phyloP scores from a whole-genome alignment of 2,888 invertebrate species.

The Folsomia manolachei region DNA sequence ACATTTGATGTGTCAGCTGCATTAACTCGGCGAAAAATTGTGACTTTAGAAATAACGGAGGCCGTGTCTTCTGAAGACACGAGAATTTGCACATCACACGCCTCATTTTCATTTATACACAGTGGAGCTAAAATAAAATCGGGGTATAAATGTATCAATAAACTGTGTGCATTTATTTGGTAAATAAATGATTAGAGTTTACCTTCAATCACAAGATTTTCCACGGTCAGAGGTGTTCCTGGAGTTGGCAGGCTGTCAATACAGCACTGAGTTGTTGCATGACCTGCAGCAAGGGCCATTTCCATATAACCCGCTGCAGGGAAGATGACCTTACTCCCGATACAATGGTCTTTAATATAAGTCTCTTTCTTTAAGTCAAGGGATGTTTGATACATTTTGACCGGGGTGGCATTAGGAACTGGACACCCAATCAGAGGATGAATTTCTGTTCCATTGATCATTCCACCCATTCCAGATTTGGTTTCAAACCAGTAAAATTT shows the following conservation, averaged over 20 bases:
- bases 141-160: too few relatives aligned
- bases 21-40: slow-evolving; percentile 2
- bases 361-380: slow-evolving; percentile 1
- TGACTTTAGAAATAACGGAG: slow-evolving; percentile 6
- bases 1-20: neutral
- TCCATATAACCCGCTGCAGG: slow-evolving; percentile 30
- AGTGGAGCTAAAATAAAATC: too few relatives aligned
- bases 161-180: too few relatives aligned
- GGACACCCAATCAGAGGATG: slow-evolving; percentile 27
- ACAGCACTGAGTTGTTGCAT: slow-evolving; percentile 5
- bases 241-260: neutral
- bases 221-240: slow-evolving; percentile 21
- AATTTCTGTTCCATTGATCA: too few relatives aligned
- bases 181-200: too few relatives aligned
- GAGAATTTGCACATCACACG: slow-evolving; percentile 13
- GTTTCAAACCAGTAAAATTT: slow-evolving; percentile 23
- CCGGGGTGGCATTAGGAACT: slow-evolving; percentile 13
- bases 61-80: slow-evolving; percentile 17
- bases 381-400: slow-evolving; percentile 12
- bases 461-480: neutral
- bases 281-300: slow-evolving; percentile 23
- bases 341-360: slow-evolving; percentile 22
- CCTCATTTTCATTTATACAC: slow-evolving; percentile 23
- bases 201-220: slow-evolving; percentile 40
- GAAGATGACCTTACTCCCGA: slow-evolving; percentile 23